phyloP scores from a whole-genome alignment of 2,888 invertebrate species.

The Lissonota sp. region DNA sequence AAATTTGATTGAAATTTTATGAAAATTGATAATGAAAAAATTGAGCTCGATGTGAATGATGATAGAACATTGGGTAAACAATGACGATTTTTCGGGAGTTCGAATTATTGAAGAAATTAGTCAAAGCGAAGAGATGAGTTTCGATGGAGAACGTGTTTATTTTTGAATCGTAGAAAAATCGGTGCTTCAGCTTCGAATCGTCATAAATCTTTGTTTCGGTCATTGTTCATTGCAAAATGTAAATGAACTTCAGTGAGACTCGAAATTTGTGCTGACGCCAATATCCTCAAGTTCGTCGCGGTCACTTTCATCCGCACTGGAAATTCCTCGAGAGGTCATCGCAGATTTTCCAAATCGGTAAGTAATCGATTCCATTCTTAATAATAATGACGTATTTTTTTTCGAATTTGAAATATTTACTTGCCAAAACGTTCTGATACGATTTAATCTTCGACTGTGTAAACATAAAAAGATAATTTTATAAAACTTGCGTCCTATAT shows the following conservation, averaged over 20 bases:
- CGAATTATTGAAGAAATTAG: no score
- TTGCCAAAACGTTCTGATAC: not conserved
- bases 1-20: not conserved
- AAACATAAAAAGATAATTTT: not conserved
- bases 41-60: conserved; percentile 1
- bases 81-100: no score
- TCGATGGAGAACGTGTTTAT: no score
- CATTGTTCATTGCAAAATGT: conserved; percentile 4
- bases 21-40: conserved; percentile 6
- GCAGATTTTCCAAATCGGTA: conserved; percentile 37
- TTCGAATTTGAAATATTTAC: not conserved
- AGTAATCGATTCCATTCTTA: conserved; percentile 25
- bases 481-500: not conserved
- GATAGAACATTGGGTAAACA: not conserved
- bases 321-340: conserved; percentile 32
- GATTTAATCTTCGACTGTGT: conserved; percentile 26
- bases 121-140: no score
- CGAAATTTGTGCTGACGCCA: conserved; percentile 44
- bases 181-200: not conserved
- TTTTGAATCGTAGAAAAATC: no score
- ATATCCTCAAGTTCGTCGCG: conserved; percentile 44
- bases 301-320: conserved; percentile 29
- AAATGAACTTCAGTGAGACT: conserved; percentile 31
- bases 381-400: not conserved
- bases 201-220: conserved; percentile 19